phyloP scores from a whole-genome alignment of 1,140 invertebrate species.

The Drosophila ogumai region DNA sequence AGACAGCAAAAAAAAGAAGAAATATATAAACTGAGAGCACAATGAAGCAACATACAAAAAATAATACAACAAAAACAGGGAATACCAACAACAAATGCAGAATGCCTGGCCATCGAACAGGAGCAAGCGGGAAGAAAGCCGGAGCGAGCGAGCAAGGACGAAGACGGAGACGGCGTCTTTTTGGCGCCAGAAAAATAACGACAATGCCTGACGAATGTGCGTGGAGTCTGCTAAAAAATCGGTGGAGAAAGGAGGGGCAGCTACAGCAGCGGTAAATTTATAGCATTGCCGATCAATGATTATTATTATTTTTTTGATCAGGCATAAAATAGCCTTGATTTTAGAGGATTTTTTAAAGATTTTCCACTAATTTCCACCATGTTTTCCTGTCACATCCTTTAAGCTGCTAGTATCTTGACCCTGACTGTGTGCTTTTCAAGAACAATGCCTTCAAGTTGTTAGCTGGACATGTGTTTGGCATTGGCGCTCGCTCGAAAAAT shows the following conservation, averaged over 20 bases:
- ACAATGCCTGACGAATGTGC: slow-evolving; percentile 81
- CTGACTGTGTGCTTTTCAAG: slow-evolving; percentile 4
- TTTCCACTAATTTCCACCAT: too few relatives aligned
- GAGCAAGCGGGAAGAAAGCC: slow-evolving; percentile 2
- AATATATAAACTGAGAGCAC: slow-evolving; percentile 42
- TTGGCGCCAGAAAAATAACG: slow-evolving; percentile 84
- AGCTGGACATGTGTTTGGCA: slow-evolving; percentile 46
- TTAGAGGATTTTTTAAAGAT: background rate
- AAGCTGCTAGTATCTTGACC: background rate
- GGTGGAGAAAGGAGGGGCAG: slow-evolving; percentile 6
- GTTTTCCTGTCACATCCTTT: background rate
- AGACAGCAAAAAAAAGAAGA: slow-evolving; percentile 32
- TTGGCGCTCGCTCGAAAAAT: slow-evolving; percentile 30
- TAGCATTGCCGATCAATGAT: slow-evolving; percentile 4
- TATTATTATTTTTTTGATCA: background rate
- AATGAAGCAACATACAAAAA: slow-evolving; percentile 49
- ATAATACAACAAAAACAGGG: slow-evolving; percentile 31
- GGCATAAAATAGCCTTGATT: background rate
- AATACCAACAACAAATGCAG: slow-evolving; percentile 29
- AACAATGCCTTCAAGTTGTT: slow-evolving; percentile 43
- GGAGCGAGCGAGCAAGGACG: slow-evolving; percentile 36
- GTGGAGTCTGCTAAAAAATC: slow-evolving; percentile 20
- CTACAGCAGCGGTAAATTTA: slow-evolving; percentile 13
- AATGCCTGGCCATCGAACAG: slow-evolving; percentile 17
- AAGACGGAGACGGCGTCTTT: slow-evolving; percentile 77